Evolutionary conservation across 37 sponge, comb jelly and placozoan genomes (phyloP), one percentile per base, ranked within the genome.

Genomic region (Beroe ovata): DNA sequence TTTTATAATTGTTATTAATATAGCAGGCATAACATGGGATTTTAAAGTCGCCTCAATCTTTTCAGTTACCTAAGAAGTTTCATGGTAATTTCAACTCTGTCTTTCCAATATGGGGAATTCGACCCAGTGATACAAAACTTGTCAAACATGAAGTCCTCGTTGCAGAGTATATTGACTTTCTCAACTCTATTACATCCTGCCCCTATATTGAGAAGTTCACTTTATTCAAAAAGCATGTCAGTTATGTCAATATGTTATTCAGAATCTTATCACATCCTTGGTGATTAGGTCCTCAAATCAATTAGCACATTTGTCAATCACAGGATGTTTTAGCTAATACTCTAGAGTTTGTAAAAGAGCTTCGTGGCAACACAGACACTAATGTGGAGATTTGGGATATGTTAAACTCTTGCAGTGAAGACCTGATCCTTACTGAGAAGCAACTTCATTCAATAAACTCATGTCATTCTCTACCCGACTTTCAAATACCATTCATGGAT

Each of bases 301-400:
- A n/a, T n/a, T n/a, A n/a, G n/a, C n/a, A 58, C 59, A 19, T 58
- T 58, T 58, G 16, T 11, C 16, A 11, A 58, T 16, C 11, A 58
- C 16, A 19, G 16, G 16, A 11, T 19, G 59, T 58, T 58, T 16
- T 58, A 58, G 11, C 16, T 58, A 16, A 58, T 58, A 63, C 64
- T 23, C 25, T 63, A 63, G 18, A 22, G n/a, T 23, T n/a, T 23
- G 25, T 22, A 8, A 63, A 63, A 22, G 26, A 8, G 11, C 64
- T 22, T n/a, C 23, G 23, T 23, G 23, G 18, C 8, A 63, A 14
- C 20, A 11, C 35, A 34, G 71, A 71, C 2, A 4, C n/a, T n/a
- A n/a, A n/a, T n/a, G n/a, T 71, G 37, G 38, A 29, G 35, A 38
- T 71, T 16, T 71, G 71, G 71, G 71, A 71, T 21, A 71, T 71